Percentiles rank a stretch among this genome's conserved stretches.
Evolutionary conservation across 2,797 vertebrate genomes (phyloP).

Genomic region (Limosa lapponica): DNA sequence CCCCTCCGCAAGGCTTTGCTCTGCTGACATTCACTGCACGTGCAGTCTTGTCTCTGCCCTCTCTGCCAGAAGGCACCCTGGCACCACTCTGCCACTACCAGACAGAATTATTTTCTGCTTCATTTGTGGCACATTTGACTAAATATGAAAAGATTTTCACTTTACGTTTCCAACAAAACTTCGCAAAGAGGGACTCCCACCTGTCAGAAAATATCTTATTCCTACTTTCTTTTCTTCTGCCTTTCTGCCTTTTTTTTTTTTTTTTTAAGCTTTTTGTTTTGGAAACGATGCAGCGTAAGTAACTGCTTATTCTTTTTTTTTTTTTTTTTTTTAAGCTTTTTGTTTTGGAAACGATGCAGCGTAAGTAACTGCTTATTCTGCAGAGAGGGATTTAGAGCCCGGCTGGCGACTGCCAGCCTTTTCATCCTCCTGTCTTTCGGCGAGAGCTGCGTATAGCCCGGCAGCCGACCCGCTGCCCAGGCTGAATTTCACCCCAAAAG

Average conservation of each 20-base stretch:
- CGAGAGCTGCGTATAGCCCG: neutral
- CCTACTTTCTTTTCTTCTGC: neutral
- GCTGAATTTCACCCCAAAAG: conserved; percentile 27
- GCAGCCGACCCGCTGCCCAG: neutral
- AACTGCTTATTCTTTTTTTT: neutral
- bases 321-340: neutral
- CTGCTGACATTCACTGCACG: neutral
- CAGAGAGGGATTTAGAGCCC: neutral
- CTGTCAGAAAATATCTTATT: conserved; percentile 32
- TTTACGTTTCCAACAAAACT: neutral
- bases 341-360: neutral
- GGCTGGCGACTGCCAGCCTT: neutral
- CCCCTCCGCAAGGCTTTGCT: neutral
- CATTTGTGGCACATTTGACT: conserved; percentile 33
- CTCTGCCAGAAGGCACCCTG: neutral
- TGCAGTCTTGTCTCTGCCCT: neutral
- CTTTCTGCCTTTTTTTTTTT: neutral
- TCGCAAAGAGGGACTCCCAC: neutral
- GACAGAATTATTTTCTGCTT: conserved; percentile 39
- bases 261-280: conserved; percentile 1
- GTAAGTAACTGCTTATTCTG: conserved; percentile 6
- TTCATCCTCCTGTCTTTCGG: neutral
- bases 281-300: neutral
- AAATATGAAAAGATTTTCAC: neutral
- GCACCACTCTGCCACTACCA: neutral